phyloP scores from a whole-genome alignment of 2,113 vertebrate genomes.

The Clarias macrocephalus region DNA sequence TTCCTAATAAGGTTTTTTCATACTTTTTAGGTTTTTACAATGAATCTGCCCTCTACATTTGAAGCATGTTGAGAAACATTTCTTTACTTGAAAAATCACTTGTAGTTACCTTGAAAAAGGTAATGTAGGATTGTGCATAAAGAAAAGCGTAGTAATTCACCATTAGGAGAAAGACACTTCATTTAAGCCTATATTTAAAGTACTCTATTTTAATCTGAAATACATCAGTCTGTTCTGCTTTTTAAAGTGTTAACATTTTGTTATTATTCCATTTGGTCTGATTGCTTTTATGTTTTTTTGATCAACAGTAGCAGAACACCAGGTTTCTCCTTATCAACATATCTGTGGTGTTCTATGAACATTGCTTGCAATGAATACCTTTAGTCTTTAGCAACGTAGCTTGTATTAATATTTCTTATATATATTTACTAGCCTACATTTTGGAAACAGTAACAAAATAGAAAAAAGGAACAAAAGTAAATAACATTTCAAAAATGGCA shows the following conservation, averaged over 20 bases:
- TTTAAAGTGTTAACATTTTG: not conserved
- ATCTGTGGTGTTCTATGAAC: not conserved
- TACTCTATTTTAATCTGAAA: not conserved
- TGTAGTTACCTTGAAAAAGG: not conserved
- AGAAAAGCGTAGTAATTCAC: not conserved
- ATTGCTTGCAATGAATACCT: not conserved
- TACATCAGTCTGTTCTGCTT: too few species aligned
- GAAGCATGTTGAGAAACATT: not conserved
- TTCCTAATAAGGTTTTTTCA: too few species aligned
- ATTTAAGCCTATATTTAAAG: not conserved
- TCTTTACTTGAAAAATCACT: not conserved
- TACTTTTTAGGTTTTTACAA: not conserved
- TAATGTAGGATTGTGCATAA: constrained; percentile 1
- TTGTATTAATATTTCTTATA: not conserved
- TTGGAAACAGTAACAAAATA: not conserved
- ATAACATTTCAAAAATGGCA: not conserved
- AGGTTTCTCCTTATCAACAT: not conserved
- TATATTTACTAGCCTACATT: not conserved
- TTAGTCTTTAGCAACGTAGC: not conserved
- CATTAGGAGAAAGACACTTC: not conserved
- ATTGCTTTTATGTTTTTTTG: not conserved
- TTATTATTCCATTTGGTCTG: not conserved
- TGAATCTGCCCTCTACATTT: not conserved
- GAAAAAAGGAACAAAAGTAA: not conserved
- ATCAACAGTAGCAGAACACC: not conserved